Conservation (phyloP, 1,140 invertebrate species). For the Aphaenogaster floridana region DNA sequence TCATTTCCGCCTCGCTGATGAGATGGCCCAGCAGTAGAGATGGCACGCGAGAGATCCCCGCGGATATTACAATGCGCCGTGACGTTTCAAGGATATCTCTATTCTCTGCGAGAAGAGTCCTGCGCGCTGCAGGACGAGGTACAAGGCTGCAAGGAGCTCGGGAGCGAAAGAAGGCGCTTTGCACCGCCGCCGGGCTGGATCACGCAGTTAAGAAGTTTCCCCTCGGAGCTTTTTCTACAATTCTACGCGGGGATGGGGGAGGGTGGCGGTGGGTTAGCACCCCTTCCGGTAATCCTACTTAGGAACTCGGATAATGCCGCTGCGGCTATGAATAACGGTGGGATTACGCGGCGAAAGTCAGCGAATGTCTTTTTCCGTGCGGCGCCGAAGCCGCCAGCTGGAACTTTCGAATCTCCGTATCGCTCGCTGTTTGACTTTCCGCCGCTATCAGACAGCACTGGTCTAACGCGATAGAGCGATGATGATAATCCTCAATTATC, state of each 20-base stretch:
- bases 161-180: slow-evolving; percentile 29
- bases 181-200: slow-evolving; percentile 22
- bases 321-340: slow-evolving; percentile 74
- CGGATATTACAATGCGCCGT: slow-evolving; percentile 34
- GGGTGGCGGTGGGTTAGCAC: slow-evolving; percentile 52
- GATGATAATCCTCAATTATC: not conserved
- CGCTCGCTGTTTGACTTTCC: slow-evolving; percentile 63
- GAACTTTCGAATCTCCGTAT: slow-evolving; percentile 69
- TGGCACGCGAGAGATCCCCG: slow-evolving; percentile 26
- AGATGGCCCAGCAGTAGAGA: slow-evolving; percentile 25
- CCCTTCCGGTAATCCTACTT: slow-evolving; percentile 76
- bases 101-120: not conserved
- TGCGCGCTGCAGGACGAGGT: not conserved
- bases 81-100: slow-evolving; percentile 50
- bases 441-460: not conserved
- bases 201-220: slow-evolving; percentile 77
- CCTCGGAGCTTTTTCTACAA: slow-evolving; percentile 64
- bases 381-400: slow-evolving; percentile 10
- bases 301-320: slow-evolving; percentile 73
- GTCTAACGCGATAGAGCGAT: not conserved
- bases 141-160: not conserved
- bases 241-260: slow-evolving; percentile 9
- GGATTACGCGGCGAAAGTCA: slow-evolving; percentile 75
- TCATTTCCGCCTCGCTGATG: slow-evolving; percentile 60
- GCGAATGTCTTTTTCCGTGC: slow-evolving; percentile 60